phyloP scores from a whole-genome alignment of 2,113 vertebrate species.

The Gymnobelideus leadbeateri region DNA sequence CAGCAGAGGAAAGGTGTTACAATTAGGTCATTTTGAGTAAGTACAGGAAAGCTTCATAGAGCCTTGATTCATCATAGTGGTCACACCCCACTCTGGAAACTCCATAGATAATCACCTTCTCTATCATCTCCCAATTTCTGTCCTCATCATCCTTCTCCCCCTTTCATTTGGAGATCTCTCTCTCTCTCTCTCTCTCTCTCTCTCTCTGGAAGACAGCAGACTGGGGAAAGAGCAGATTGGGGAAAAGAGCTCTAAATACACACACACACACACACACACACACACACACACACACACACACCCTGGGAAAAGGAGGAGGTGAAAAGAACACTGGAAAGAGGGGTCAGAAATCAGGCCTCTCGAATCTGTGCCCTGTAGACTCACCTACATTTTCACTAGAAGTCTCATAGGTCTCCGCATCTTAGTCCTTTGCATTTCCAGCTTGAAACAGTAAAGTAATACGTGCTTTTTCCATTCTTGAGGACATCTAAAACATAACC shows the following conservation, averaged over 20 bases:
- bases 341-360: neutral
- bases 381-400: neutral
- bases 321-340: neutral
- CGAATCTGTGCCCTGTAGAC: neutral
- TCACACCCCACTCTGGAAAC: neutral
- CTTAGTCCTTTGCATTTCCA: neutral
- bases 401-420: neutral
- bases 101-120: neutral
- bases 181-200: neutral
- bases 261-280: neutral
- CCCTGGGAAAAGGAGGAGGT: neutral
- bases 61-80: neutral
- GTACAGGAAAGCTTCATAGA: neutral
- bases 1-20: neutral
- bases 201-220: neutral
- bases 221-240: neutral
- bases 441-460: constrained; percentile 42
- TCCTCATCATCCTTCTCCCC: neutral
- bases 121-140: neutral
- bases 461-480: constrained; percentile 18
- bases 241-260: neutral
- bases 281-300: neutral
- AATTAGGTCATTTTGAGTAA: neutral
- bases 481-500: constrained; percentile 33
- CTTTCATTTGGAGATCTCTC: neutral